A percentile compares a stretch with the other conserved stretches of the same genome.
Conservation (phyloP, 92 coral and sea anemone species). For the Umimayanthus kanabou region DNA sequence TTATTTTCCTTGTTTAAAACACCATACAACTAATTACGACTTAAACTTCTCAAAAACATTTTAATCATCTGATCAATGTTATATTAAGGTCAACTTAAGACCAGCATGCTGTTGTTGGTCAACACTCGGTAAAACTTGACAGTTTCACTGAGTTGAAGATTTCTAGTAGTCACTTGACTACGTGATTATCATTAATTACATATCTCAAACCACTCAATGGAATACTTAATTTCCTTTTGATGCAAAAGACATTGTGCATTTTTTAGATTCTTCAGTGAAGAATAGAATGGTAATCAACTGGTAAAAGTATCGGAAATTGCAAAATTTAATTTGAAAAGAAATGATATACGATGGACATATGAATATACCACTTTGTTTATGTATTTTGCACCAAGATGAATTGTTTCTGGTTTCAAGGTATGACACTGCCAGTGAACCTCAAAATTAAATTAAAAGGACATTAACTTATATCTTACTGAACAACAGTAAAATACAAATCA, state of each 20-base stretch:
- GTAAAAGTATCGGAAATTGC: background rate
- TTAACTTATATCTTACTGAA: no score
- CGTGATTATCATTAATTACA: conserved; percentile 4
- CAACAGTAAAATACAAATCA: no score
- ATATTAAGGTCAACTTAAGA: background rate
- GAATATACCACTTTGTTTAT: background rate
- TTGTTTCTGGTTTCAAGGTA: background rate
- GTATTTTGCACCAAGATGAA: background rate
- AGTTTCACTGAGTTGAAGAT: background rate
- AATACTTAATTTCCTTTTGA: conserved; percentile 41
- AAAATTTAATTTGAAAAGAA: background rate
- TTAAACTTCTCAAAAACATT: background rate
- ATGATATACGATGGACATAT: no score
- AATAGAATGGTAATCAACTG: background rate
- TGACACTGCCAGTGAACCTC: background rate
- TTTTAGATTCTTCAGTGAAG: conserved; percentile 36
- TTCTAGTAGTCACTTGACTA: conserved; percentile 23
- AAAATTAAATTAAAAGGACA: no score
- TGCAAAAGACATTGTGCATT: conserved; percentile 48
- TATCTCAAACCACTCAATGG: conserved; percentile 42
- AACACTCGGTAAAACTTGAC: background rate
- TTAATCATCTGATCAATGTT: background rate
- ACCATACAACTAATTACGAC: background rate
- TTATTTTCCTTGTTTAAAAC: conserved; percentile 21
- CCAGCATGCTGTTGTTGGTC: background rate